Percentiles rank a stretch among this genome's conserved stretches.
Evolutionary conservation across 2,888 invertebrate genomes (phyloP).

Genomic region (Oxystoma pomonae): DNA sequence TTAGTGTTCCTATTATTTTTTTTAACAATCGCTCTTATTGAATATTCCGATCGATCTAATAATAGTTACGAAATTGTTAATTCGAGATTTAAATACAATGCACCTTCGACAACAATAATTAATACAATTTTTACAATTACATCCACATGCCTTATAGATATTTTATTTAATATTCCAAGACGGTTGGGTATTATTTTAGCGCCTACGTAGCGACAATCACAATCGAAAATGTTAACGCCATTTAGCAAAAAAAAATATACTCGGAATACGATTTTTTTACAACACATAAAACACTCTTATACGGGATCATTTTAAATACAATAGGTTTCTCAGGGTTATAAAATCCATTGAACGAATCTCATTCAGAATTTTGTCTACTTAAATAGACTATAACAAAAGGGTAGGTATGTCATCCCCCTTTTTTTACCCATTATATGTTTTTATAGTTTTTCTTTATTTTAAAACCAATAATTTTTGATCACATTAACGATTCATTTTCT

Average conservation of each 20-base stretch:
- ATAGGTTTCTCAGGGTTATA: background rate
- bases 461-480: no score
- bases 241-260: background rate
- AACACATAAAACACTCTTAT: background rate
- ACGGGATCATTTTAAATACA: background rate
- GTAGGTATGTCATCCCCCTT: background rate
- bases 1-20: background rate
- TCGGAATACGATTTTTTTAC: background rate
- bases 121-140: constrained; percentile 12
- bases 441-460: no score
- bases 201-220: background rate
- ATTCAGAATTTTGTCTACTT: background rate
- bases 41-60: background rate
- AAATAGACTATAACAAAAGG: background rate
- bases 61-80: background rate
- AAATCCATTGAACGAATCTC: background rate
- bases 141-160: constrained; percentile 14
- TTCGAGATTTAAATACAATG: constrained; percentile 16
- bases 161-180: constrained; percentile 3
- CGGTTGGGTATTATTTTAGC: background rate
- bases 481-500: no score
- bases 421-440: no score
- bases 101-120: constrained; percentile 16
- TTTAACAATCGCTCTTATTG: background rate
- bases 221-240: background rate